Evolutionary conservation across 2,797 vertebrate species (phyloP), one percentile per base, ranked within the genome.

Genomic region (Pelodytes ibericus): DNA sequence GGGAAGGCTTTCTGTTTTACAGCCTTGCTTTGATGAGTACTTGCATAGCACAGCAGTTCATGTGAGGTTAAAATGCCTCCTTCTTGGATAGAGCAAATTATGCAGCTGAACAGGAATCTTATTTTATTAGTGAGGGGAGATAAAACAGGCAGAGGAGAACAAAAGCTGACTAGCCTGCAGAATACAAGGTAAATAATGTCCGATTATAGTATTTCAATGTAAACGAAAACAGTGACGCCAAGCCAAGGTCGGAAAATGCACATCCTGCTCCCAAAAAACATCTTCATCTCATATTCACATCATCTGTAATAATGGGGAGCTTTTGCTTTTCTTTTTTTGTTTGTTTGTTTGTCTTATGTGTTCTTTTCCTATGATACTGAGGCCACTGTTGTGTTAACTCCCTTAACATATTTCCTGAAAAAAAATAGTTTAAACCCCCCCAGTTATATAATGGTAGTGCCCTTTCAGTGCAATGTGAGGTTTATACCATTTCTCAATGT

Each of bases 81-180:
- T 53, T 49, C 7, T 29, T 60, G 31, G 68, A 60, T 30, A 64
- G 30, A 65, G 68, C 61, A 77, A 61, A 71, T 77, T 44, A 64
- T 71, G 25, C 60, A 71, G 61, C 68, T 58, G 30, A 71, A 47
- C 65, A 65, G 68, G 68, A 66, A 71, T 71, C 60, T 77, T 56
- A 57, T 71, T 77, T 68, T 77, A 70, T 77, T 64, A 71, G 51
- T n/a, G 15, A 71, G 26, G 51, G 39, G 10, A 65, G 51, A 58
- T 71, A 44, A 77, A 67, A 77, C 27, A 51, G 16, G 49, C 51
- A 36, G 44, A 24, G 47, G 47, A 63, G n/a, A 24, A 53, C 3
- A 63, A 63, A 58, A n/a, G 56, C 56, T 61, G 64, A 51, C 41
- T 59, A 47, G 39, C 44, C 11, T 49, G 41, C 41, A 27, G 60